These are phyloP conservation scores for Alectura lathami DNA, from an alignment of 2,113 vertebrate genomes.

Conservation along the genomic window DNA sequence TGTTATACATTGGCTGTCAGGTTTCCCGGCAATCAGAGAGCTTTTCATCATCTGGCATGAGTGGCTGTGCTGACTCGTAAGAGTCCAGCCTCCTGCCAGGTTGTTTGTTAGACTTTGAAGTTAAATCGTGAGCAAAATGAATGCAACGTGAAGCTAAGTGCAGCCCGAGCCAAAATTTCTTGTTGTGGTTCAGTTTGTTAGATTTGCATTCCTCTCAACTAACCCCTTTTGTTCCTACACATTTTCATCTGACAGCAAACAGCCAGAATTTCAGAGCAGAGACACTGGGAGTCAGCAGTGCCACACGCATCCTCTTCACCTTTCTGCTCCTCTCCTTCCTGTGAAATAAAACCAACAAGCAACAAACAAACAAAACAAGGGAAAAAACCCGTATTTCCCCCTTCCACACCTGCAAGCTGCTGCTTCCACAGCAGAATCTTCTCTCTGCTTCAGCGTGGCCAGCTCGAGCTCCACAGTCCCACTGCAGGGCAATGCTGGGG, in stretches of 20 bases:
- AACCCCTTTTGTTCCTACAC: not conserved
- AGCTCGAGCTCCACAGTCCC: not conserved
- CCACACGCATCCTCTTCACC: not conserved
- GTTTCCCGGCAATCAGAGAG: rapidly evolving
- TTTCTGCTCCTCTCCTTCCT: not conserved
- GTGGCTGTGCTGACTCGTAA: not conserved
- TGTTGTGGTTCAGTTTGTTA: not conserved
- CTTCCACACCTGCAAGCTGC: not conserved
- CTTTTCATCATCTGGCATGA: not conserved
- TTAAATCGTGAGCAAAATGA: conserved; percentile 17
- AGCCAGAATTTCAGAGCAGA: not conserved
- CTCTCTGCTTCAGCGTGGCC: not conserved
- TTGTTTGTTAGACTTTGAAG: not conserved
- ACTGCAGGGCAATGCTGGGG: not conserved
- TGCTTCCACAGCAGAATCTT: not conserved
- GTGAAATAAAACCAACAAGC: not conserved
- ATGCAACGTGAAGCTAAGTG: not conserved
- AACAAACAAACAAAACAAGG: not conserved
- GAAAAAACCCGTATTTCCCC: not conserved
- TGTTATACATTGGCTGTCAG: not conserved
- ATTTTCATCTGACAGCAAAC: not conserved
- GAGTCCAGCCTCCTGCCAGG: not conserved
- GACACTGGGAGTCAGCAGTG: not conserved
- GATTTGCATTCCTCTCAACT: not conserved
- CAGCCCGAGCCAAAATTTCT: not conserved